phyloP scores from a whole-genome alignment of 2,888 invertebrate species.

The Oscheius sp. region DNA sequence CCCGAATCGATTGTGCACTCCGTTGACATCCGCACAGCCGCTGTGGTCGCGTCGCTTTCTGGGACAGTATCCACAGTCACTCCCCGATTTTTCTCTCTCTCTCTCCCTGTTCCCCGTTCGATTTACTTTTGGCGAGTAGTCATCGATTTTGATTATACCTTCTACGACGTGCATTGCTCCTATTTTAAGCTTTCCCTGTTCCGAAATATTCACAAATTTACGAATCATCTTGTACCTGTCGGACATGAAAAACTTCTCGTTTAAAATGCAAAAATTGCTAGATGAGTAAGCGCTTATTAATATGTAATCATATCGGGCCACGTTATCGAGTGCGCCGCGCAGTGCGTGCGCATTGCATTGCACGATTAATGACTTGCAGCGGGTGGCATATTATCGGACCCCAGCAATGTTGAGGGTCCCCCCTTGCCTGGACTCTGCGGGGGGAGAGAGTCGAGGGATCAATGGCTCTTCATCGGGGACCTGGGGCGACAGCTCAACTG shows the following conservation, averaged over 20 bases:
- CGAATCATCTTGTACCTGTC: neutral
- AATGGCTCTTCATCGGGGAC: neutral
- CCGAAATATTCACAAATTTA: neutral
- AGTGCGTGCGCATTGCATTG: conserved; percentile 38
- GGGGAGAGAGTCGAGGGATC: neutral
- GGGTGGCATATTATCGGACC: conserved; percentile 30
- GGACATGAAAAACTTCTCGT: neutral
- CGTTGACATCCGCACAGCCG: conserved; percentile 21
- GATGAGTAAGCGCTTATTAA: conserved; percentile 28
- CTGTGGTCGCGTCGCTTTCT: conserved; percentile 21
- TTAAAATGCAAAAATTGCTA: conserved; percentile 14
- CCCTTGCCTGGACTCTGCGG: neutral
- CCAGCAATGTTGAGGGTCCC: conserved; percentile 13
- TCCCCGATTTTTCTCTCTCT: neutral
- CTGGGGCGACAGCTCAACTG: neutral
- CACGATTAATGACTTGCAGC: conserved; percentile 39
- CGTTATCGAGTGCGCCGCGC: conserved; percentile 41
- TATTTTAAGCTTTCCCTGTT: neutral
- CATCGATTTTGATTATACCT: neutral
- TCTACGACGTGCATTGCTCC: neutral
- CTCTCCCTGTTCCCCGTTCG: too few relatives aligned
- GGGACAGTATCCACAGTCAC: conserved; percentile 24
- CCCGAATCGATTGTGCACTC: conserved; percentile 8
- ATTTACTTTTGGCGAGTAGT: neutral
- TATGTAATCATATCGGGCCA: conserved; percentile 37